A percentile compares a stretch with the other conserved stretches of the same genome.
Conservation (phyloP, 2,797 vertebrate genomes). For the Psittacula derbiana region DNA sequence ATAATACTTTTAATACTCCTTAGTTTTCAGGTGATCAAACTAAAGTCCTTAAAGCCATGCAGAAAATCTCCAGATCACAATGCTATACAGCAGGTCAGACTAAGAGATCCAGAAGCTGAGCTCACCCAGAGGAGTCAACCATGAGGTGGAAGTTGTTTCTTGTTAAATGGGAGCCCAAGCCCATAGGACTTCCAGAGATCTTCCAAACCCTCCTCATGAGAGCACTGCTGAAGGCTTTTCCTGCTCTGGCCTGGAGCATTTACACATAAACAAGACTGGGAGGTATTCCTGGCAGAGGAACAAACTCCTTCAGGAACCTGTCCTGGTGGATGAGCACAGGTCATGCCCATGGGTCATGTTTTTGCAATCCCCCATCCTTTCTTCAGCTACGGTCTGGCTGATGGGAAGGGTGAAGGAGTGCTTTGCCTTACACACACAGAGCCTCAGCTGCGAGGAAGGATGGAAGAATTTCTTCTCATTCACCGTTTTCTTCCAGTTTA, state of each 20-base stretch:
- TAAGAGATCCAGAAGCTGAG: background rate
- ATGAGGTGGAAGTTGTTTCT: background rate
- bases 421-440: background rate
- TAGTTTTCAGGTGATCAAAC: background rate
- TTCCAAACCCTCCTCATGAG: background rate
- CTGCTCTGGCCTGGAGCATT: background rate
- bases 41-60: background rate
- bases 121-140: background rate
- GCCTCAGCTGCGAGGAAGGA: background rate
- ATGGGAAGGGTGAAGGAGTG: background rate
- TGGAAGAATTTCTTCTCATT: background rate
- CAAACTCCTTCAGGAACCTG: background rate
- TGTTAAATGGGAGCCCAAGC: background rate
- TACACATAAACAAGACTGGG: background rate
- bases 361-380: background rate
- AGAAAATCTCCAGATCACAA: background rate
- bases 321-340: background rate
- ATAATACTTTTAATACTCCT: background rate
- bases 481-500: background rate
- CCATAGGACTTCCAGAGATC: background rate
- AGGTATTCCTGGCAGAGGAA: background rate
- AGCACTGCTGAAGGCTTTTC: background rate
- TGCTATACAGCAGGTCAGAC: background rate
- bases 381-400: background rate
- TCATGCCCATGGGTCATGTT: too few relatives aligned